Percentiles rank a stretch among this genome's conserved stretches.
Evolutionary conservation across 1,140 invertebrate genomes (phyloP).

Genomic region (Goniozus legneri): DNA sequence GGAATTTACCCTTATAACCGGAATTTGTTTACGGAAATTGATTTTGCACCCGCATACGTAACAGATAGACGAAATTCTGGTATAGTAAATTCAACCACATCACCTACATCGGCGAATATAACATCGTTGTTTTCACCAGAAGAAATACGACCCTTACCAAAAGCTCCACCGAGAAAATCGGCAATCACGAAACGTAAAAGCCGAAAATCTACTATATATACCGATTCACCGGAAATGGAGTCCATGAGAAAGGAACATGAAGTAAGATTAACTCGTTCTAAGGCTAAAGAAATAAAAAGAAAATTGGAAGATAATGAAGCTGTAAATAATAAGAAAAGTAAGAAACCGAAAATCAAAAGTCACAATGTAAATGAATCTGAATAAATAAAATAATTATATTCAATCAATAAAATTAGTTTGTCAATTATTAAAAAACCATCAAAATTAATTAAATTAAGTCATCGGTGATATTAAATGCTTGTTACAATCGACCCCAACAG

Average conservation of each 20-base stretch:
- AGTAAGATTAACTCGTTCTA: not conserved
- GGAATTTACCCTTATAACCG: constrained; percentile 37
- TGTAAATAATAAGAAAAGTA: not conserved
- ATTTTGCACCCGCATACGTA: constrained; percentile 35
- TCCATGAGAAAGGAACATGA: not conserved
- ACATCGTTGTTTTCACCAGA: constrained; percentile 1
- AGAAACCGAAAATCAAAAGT: not conserved
- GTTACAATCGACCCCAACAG: not conserved
- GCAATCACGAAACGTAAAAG: not conserved
- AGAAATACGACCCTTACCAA: constrained; percentile 4
- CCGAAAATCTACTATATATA: constrained; percentile 5
- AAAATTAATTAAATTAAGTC: not conserved
- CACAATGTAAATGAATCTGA: not conserved
- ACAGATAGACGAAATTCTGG: constrained; percentile 31
- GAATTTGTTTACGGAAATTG: constrained; percentile 32
- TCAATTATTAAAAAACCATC: not conserved
- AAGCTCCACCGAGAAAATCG: constrained; percentile 5
- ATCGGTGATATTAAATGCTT: not conserved
- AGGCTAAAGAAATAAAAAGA: not conserved
- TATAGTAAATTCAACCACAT: not conserved
- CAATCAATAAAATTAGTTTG: not conserved
- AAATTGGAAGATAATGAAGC: not conserved
- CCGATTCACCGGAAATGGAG: constrained; percentile 1
- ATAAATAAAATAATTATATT: constrained; percentile 4
- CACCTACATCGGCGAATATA: not conserved